Evolutionary conservation across 2,888 invertebrate genomes (phyloP).

Genomic region (Hydraecia micacea): DNA sequence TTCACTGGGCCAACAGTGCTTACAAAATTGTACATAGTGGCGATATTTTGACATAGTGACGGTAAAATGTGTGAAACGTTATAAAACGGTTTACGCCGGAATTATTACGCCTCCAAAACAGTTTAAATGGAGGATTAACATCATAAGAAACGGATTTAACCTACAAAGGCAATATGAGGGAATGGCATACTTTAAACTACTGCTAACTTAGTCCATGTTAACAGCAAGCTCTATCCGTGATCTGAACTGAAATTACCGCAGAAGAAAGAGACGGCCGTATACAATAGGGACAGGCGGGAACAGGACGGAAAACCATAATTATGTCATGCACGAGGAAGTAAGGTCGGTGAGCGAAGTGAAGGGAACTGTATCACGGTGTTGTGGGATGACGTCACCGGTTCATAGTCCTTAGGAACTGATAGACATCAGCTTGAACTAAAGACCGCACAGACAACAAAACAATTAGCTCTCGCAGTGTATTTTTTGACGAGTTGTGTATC

Average conservation of each 20-base stretch:
- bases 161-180: background rate
- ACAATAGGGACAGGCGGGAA: conserved; percentile 20
- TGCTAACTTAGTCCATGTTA: conserved; percentile 8
- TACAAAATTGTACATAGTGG: background rate
- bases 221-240: conserved; percentile 12
- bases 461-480: background rate
- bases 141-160: too few species aligned
- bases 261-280: conserved; percentile 42
- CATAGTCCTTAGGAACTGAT: conserved; percentile 37
- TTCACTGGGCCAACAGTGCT: background rate
- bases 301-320: conserved; percentile 33
- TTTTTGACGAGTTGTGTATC: background rate
- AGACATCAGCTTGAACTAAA: conserved; percentile 31
- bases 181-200: conserved; percentile 21
- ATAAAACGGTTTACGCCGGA: too few species aligned
- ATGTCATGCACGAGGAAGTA: conserved; percentile 59
- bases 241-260: conserved; percentile 8
- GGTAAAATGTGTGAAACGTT: background rate
- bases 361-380: conserved; percentile 57
- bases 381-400: conserved; percentile 37
- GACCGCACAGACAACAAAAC: background rate
- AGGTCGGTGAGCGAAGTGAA: conserved; percentile 64
- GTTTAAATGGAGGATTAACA: background rate
- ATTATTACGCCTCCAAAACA: background rate
- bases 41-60: background rate